Conservation (phyloP, 2,797 vertebrate species). For the Acropternis orthonyx region DNA sequence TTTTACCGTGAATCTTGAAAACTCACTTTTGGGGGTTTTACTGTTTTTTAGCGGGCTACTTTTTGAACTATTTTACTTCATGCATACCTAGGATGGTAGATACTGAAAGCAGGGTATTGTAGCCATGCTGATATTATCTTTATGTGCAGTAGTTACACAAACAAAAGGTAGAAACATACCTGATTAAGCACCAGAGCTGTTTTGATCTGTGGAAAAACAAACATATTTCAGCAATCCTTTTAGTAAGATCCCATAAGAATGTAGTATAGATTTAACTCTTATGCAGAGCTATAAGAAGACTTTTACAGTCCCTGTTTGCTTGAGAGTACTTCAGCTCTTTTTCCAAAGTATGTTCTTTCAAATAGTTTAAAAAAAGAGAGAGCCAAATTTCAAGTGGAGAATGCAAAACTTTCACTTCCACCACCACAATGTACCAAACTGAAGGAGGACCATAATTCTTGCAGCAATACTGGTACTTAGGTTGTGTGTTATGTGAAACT, state of each 20-base stretch:
- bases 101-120: background rate
- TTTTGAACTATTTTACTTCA: background rate
- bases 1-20: background rate
- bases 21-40: background rate
- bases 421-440: background rate
- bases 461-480: background rate
- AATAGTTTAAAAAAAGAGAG: background rate
- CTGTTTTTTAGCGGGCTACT: background rate
- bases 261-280: background rate
- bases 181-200: background rate
- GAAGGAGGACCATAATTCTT: background rate
- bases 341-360: background rate
- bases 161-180: background rate
- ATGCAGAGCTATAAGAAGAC: background rate
- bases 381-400: background rate
- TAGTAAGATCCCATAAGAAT: background rate
- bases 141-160: background rate
- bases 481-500: background rate
- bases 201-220: background rate
- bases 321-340: background rate
- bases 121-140: background rate
- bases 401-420: background rate
- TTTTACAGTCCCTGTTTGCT: background rate
- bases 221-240: background rate
- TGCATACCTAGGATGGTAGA: background rate